phyloP scores from a whole-genome alignment of 2,888 invertebrate genomes.

The Stratiomys singularior region DNA sequence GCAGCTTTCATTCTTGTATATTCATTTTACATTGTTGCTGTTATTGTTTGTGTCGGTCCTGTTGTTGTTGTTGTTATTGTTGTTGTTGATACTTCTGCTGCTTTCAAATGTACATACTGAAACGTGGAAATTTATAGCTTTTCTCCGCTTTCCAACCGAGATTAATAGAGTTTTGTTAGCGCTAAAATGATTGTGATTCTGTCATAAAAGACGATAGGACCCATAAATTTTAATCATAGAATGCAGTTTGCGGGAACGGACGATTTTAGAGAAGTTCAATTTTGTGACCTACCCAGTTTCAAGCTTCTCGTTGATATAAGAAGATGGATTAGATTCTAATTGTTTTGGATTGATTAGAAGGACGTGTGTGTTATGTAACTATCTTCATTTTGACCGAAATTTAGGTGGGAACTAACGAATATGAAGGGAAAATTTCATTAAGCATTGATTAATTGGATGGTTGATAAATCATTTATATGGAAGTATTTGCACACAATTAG shows the following conservation, averaged over 20 bases:
- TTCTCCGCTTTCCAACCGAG: conserved; percentile 9
- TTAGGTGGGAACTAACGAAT: too few species aligned
- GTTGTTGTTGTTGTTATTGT: background rate
- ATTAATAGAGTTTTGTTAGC: conserved; percentile 38
- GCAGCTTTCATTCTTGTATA: background rate
- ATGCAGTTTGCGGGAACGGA: background rate
- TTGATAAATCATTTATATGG: too few species aligned
- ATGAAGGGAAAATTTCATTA: too few species aligned
- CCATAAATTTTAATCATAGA: conserved; percentile 32
- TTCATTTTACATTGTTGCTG: background rate
- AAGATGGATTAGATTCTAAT: background rate
- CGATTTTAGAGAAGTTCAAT: background rate
- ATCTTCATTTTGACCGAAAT: too few species aligned
- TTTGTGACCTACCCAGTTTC: background rate
- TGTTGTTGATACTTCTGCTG: background rate
- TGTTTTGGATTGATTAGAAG: background rate
- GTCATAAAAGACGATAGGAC: conserved; percentile 31
- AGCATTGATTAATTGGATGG: too few species aligned
- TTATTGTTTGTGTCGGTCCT: background rate
- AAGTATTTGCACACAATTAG: too few species aligned
- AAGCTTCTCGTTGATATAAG: background rate
- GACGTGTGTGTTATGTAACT: too few species aligned
- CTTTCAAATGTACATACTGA: too few species aligned
- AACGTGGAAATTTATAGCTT: conserved; percentile 28
- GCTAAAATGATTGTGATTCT: conserved; percentile 33